phyloP scores from a whole-genome alignment of 2,113 vertebrate species.

The Thinocorus orbignyianus region DNA sequence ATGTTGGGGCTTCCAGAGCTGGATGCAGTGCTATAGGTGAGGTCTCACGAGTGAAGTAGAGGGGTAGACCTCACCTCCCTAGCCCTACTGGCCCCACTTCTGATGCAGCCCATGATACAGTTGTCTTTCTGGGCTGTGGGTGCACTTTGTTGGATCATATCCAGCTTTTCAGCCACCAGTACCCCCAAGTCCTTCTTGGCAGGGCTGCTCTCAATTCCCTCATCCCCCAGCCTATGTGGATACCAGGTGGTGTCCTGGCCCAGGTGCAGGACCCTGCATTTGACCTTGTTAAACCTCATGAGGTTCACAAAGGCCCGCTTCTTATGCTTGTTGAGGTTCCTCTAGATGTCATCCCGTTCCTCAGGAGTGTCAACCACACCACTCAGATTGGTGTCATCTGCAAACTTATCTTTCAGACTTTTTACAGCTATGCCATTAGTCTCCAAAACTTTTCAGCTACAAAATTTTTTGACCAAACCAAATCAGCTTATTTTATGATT shows the following conservation, averaged over 20 bases:
- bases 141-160: neutral
- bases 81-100: neutral
- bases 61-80: neutral
- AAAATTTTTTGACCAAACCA: neutral
- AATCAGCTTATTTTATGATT: neutral
- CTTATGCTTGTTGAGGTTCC: neutral
- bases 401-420: neutral
- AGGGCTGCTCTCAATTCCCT: neutral
- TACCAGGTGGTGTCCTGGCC: neutral
- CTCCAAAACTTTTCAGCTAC: neutral
- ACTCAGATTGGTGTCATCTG: neutral
- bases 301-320: neutral
- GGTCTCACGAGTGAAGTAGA: neutral
- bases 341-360: neutral
- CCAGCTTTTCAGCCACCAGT: neutral
- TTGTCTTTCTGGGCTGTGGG: neutral
- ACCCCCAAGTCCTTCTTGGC: neutral
- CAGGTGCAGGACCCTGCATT: neutral
- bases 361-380: neutral
- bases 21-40: neutral
- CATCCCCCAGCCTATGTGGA: neutral
- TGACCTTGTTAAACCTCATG: neutral
- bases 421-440: neutral
- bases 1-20: neutral
- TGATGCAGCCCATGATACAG: neutral